Conservation (phyloP, 2,113 vertebrate genomes). For the Plotosus lineatus region DNA sequence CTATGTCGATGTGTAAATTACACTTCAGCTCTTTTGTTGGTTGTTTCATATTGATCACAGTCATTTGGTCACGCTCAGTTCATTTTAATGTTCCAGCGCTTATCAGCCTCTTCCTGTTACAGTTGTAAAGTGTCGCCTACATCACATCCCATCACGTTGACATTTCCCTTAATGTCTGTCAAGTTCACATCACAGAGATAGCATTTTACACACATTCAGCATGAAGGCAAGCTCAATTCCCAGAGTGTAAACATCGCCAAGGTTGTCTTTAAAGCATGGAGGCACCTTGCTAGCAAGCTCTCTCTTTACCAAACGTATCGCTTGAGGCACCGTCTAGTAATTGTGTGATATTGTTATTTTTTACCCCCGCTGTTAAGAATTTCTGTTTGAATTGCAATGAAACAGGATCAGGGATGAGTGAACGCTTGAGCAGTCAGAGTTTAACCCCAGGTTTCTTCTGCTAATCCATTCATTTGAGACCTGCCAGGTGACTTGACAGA, state of each 20-base stretch:
- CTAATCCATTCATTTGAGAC: slow-evolving; percentile 61
- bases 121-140: not conserved
- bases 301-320: slow-evolving; percentile 66
- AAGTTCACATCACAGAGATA: slow-evolving; percentile 43
- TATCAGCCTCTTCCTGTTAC: not conserved
- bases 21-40: slow-evolving; percentile 45
- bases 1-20: slow-evolving; percentile 49
- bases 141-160: slow-evolving; percentile 25
- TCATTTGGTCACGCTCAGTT: not conserved
- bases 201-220: slow-evolving; percentile 53
- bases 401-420: slow-evolving; percentile 61
- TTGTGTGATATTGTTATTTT: slow-evolving; percentile 75
- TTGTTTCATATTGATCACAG: not conserved
- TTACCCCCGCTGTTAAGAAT: slow-evolving; percentile 64
- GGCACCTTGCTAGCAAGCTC: slow-evolving; percentile 61
- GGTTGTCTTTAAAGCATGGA: slow-evolving; percentile 58
- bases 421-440: slow-evolving; percentile 56
- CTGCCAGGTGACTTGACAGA: slow-evolving; percentile 65
- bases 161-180: slow-evolving; percentile 50
- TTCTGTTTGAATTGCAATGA: slow-evolving; percentile 75
- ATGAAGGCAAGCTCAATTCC: slow-evolving; percentile 67
- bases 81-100: not conserved
- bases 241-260: slow-evolving; percentile 67
- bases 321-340: slow-evolving; percentile 70
- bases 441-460: slow-evolving; percentile 60